phyloP scores from a whole-genome alignment of 2,888 invertebrate genomes.

The Stenchaetothrips biformis region DNA sequence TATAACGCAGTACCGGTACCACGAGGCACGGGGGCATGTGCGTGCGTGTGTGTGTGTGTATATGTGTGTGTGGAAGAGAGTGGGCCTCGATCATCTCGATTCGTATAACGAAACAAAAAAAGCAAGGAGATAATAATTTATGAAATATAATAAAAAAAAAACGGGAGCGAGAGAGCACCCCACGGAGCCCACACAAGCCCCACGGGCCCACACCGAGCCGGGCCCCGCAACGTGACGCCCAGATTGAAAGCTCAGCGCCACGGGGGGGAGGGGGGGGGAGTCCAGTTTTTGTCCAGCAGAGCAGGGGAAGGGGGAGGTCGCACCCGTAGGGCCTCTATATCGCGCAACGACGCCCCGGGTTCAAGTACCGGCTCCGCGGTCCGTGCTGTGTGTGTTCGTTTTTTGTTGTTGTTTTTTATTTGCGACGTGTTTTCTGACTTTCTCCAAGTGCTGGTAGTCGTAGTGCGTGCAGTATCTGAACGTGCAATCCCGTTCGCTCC shows the following conservation, averaged over 20 bases:
- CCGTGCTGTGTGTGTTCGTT: too few relatives aligned
- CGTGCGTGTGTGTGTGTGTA: not conserved
- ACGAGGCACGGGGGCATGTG: not conserved
- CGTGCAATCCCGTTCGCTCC: too few relatives aligned
- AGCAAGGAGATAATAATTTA: conserved; percentile 11
- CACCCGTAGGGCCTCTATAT: too few relatives aligned
- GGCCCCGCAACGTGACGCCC: not conserved
- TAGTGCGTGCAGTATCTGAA: too few relatives aligned
- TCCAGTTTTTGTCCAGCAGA: not conserved
- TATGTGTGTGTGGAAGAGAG: not conserved
- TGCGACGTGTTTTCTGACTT: too few relatives aligned
- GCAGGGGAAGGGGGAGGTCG: not conserved
- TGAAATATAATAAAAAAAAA: conserved; percentile 20
- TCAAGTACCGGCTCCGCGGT: too few relatives aligned
- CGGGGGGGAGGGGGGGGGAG: not conserved
- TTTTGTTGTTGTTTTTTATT: too few relatives aligned
- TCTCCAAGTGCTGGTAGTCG: too few relatives aligned
- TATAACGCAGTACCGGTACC: conserved; percentile 22
- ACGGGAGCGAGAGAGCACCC: conserved; percentile 17
- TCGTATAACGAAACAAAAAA: conserved; percentile 11
- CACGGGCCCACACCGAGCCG: conserved; percentile 11
- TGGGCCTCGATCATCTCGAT: conserved; percentile 21
- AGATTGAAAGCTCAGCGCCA: conserved; percentile 21
- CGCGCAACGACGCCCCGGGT: too few relatives aligned
- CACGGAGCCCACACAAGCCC: conserved; percentile 1